Conservation (phyloP, 2,797 vertebrate genomes). For the Myiotriccus ornatus region DNA sequence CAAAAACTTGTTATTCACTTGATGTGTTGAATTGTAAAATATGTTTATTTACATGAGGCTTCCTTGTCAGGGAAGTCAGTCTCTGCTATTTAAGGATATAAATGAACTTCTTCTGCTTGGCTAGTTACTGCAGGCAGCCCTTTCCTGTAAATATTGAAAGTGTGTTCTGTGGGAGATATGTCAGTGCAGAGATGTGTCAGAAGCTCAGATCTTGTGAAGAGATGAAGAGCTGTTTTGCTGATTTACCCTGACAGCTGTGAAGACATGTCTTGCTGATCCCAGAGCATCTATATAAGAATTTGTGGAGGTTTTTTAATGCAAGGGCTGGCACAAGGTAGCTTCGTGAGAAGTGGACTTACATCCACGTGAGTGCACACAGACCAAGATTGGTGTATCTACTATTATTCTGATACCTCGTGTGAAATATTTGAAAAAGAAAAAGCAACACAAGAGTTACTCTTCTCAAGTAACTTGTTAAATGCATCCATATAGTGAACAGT, state of each 20-base stretch:
- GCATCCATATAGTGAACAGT: not conserved
- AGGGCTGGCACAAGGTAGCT: not conserved
- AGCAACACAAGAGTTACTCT: not conserved
- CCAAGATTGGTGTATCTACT: not conserved
- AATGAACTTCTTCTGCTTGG: constrained; percentile 28
- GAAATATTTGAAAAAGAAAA: not conserved
- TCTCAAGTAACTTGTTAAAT: not conserved
- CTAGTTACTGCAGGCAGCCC: constrained; percentile 18
- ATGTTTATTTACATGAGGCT: constrained; percentile 43
- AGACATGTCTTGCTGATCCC: not conserved
- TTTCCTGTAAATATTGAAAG: constrained; percentile 39
- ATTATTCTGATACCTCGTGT: not conserved
- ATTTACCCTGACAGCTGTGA: not conserved
- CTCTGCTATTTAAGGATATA: constrained; percentile 49
- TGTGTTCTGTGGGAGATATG: not conserved
- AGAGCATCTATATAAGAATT: not conserved
- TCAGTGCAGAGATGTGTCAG: not conserved
- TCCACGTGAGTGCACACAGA: not conserved
- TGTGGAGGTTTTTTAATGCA: not conserved
- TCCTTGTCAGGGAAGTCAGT: constrained; percentile 43
- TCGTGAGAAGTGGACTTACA: not conserved
- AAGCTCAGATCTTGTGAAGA: not conserved
- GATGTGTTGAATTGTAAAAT: constrained; percentile 28
- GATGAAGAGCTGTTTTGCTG: not conserved
- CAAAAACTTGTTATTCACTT: not conserved